Percentiles rank a stretch among this genome's conserved stretches.
These are phyloP conservation scores for Mylabris sibirica DNA, from an alignment of 2,888 invertebrate genomes.

Conservation along the genomic window DNA sequence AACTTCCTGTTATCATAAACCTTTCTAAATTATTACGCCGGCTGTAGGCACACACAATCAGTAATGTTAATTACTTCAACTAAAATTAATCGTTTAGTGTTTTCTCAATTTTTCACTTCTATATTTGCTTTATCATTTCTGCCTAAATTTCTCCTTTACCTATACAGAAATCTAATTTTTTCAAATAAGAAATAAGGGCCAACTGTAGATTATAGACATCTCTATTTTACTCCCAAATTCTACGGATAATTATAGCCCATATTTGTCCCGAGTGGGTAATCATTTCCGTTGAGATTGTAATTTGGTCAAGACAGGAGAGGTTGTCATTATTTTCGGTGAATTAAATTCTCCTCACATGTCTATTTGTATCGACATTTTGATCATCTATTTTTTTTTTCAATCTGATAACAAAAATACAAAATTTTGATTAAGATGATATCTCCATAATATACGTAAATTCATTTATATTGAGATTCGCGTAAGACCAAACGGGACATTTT, in stretches of 20 bases:
- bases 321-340: background rate
- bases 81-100: background rate
- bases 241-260: background rate
- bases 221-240: background rate
- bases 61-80: background rate
- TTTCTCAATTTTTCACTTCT: background rate
- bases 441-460: no score
- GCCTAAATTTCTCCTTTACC: background rate
- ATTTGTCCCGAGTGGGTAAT: background rate
- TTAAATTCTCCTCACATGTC: background rate
- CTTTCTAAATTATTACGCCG: constrained; percentile 4
- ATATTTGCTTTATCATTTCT: background rate
- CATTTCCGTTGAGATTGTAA: background rate
- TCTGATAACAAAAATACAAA: no score
- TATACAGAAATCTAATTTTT: background rate
- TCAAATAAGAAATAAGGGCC: background rate
- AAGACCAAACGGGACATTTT: no score
- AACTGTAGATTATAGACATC: background rate
- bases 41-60: no score
- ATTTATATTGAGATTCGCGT: no score
- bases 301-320: background rate
- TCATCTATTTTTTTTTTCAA: no score
- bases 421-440: no score
- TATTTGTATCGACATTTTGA: no score
- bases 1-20: constrained; percentile 7